Base-by-base conservation (phyloP, 2,888 invertebrate genomes). In the Pachycephus smyrnensis region DNA sequence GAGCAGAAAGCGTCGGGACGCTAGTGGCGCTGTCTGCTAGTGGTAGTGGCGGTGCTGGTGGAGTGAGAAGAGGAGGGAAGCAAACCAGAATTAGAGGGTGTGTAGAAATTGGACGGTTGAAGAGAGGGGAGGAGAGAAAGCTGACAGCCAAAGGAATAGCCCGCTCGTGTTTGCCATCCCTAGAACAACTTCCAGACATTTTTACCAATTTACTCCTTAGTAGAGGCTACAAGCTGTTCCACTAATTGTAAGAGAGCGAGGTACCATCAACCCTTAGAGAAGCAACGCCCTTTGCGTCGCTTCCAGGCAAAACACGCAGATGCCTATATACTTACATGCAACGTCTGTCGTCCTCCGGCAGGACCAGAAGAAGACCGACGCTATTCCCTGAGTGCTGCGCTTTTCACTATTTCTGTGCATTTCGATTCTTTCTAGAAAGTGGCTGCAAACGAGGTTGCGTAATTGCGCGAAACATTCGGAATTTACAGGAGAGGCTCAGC, bases 131-230 rank as follows among this genome's bases (percentile, higher is more conserved):
- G 32, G 71, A 32, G 71, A 71, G 71, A 71, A 71, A 71, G 71
- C 71, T 71, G 71, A 71, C 71, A 71, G 71, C 71, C 71, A 82
- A 81, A 82, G 81, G 83, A 85, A 87, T 87, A 83, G 86, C 78
- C 78, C 78, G 81, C 80, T 85, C 85, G 84, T 87, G 84, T 87
- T 84, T 83, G 83, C 83, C 80, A 82, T 85, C 81, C 82, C 75
- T 80, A 81, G 83, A 87, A 86, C 86, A 87, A 86, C 83, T 84
- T 83, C 80, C 82, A 75, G 85, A 87, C 86, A 87, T 87, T 88
- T 88, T 88, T 87, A 86, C 86, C 89, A 89, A 89, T 89, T 89
- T 87, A 85, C 83, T 82, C 82, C 77, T 79, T 78, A 71, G 31
- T 71, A 12, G 71, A 71, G 31, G 23, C 71, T 33, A 71, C 71